Conservation (phyloP, 2,797 vertebrate species). For the Thripadectes ignobilis region DNA sequence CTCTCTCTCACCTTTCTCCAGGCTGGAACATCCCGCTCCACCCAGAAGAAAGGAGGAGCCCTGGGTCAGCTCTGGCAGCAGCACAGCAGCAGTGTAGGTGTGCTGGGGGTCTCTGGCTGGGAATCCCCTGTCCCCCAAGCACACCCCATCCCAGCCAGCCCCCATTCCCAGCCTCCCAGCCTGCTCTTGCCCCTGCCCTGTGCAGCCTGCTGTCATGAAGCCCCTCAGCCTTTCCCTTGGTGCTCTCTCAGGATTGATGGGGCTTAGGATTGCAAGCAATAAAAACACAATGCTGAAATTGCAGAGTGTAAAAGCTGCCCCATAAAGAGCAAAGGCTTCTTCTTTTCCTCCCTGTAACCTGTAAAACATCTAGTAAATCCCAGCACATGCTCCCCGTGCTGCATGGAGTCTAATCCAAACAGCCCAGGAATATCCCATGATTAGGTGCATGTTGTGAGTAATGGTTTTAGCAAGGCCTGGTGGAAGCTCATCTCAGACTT, state of each 20-base stretch:
- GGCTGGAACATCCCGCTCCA: neutral
- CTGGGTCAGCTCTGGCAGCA: neutral
- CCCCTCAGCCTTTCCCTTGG: neutral
- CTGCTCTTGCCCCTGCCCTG: neutral
- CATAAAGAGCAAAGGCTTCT: conserved; percentile 29
- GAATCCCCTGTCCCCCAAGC: fast-evolving
- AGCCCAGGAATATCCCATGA: neutral
- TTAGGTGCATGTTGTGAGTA: neutral
- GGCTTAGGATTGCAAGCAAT: conserved; percentile 1
- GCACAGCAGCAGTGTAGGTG: neutral
- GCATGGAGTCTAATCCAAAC: conserved; percentile 12
- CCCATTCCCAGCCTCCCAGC: neutral
- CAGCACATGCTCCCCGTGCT: neutral
- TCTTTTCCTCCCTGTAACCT: neutral
- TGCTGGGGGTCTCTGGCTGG: neutral
- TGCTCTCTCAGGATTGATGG: neutral
- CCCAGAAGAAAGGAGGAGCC: neutral
- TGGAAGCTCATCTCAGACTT: neutral
- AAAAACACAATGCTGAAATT: neutral
- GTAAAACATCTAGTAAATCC: conserved; percentile 8
- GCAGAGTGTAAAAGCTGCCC: conserved; percentile 23
- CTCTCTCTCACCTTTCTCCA: neutral
- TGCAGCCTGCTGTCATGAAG: neutral
- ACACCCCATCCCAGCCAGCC: too few species aligned
- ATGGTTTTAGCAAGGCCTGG: neutral